Conservation (phyloP, 1,140 invertebrate genomes). For the Stegodyphus mimosarum region DNA sequence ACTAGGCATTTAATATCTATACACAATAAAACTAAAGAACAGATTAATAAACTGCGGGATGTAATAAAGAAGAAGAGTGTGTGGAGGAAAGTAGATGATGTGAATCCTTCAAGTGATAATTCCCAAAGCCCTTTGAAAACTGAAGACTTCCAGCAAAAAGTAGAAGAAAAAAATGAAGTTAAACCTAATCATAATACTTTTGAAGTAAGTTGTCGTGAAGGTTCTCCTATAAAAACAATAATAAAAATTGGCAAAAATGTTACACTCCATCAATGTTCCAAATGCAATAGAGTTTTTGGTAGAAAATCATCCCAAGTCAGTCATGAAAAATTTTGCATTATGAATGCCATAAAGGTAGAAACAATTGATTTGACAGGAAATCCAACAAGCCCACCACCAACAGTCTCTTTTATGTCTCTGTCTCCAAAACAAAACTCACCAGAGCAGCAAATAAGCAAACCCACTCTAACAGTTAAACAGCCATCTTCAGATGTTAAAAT, state of each 20-base stretch:
- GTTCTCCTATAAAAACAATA: conserved; percentile 11
- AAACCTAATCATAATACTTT: neutral
- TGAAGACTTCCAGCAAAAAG: neutral
- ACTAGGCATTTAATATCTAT: conserved; percentile 66
- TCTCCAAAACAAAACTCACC: neutral
- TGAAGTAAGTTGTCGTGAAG: neutral
- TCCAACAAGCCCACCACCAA: conserved; percentile 18
- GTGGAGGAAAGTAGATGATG: conserved; percentile 55
- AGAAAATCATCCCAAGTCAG: conserved; percentile 60
- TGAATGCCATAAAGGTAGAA: conserved; percentile 49
- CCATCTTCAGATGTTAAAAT: conserved; percentile 18
- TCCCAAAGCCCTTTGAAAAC: neutral
- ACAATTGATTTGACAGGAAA: neutral
- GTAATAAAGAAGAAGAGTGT: conserved; percentile 63
- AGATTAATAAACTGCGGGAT: conserved; percentile 65
- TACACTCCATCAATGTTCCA: conserved; percentile 54
- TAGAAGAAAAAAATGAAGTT: neutral
- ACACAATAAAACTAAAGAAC: conserved; percentile 66
- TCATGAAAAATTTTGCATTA: conserved; percentile 61
- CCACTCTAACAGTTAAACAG: neutral
- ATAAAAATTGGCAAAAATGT: conserved; percentile 22
- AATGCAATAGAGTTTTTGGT: conserved; percentile 61
- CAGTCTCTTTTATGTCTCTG: conserved; percentile 34
- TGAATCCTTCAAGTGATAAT: neutral
- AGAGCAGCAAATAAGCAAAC: neutral